A percentile compares a stretch with the other conserved stretches of the same genome.
phyloP scores from a whole-genome alignment of 1,140 invertebrate genomes.

The Atopsyche davidsoni region DNA sequence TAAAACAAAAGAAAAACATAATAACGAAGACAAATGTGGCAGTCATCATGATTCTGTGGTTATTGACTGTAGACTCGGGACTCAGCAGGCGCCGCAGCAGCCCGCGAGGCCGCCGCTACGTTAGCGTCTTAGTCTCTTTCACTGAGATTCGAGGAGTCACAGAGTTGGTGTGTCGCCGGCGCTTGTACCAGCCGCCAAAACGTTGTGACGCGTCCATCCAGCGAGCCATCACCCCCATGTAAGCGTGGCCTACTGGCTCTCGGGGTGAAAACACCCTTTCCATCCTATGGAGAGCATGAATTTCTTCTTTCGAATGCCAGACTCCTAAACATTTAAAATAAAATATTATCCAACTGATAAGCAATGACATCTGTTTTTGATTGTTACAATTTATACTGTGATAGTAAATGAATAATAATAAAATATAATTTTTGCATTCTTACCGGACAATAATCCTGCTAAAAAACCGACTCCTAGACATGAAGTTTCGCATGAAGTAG shows the following conservation, averaged over 20 bases:
- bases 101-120: slow-evolving; percentile 19
- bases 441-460: slow-evolving; percentile 72
- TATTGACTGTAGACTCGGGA: slow-evolving; percentile 5
- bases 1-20: slow-evolving; percentile 10
- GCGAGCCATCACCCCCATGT: slow-evolving; percentile 44
- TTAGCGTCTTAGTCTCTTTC: slow-evolving; percentile 10
- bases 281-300: slow-evolving; percentile 53
- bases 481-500: slow-evolving; percentile 63
- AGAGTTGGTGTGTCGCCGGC: slow-evolving; percentile 12
- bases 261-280: slow-evolving; percentile 58
- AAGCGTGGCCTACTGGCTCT: slow-evolving; percentile 39
- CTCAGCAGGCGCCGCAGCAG: slow-evolving; percentile 11
- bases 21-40: neutral
- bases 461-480: slow-evolving; percentile 74
- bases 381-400: slow-evolving; percentile 1
- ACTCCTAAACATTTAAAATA: slow-evolving; percentile 53
- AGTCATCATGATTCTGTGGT: slow-evolving; percentile 3
- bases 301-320: slow-evolving; percentile 64
- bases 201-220: slow-evolving; percentile 66
- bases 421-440: slow-evolving; percentile 16
- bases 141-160: slow-evolving; percentile 19
- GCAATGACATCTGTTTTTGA: neutral
- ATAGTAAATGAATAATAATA: neutral
- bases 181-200: slow-evolving; percentile 61
- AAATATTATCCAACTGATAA: slow-evolving; percentile 11